Conservation (phyloP, 2,797 vertebrate genomes). For the Smutsia temminckii region DNA sequence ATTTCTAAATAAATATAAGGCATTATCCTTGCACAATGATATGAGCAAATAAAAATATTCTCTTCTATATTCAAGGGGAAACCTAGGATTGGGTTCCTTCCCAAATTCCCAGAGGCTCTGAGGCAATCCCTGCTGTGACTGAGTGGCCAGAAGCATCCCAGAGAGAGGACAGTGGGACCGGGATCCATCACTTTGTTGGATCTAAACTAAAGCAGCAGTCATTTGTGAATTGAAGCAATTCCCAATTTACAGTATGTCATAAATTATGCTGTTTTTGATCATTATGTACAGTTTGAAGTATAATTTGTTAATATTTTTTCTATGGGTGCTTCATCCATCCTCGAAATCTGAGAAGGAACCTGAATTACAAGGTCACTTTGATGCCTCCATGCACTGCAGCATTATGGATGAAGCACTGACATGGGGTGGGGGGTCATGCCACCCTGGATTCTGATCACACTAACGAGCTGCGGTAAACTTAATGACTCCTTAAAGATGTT, state of each 20-base stretch:
- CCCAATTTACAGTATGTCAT: background rate
- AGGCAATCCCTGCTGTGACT: background rate
- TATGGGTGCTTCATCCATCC: background rate
- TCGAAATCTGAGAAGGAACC: background rate
- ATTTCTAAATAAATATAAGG: background rate
- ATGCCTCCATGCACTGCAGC: background rate
- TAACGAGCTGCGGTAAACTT: background rate
- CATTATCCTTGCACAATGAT: background rate
- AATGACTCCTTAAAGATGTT: background rate
- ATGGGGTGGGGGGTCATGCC: too few relatives aligned
- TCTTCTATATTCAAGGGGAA: background rate
- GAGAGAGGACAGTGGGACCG: background rate
- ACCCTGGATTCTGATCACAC: background rate
- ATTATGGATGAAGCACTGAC: background rate
- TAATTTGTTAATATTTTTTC: background rate
- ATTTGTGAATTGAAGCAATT: background rate
- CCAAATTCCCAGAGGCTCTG: background rate
- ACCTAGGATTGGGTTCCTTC: background rate
- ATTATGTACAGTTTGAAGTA: background rate
- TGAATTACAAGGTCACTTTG: background rate
- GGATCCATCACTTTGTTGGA: background rate
- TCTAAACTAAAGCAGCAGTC: background rate
- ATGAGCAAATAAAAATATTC: constrained; percentile 6
- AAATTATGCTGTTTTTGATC: background rate
- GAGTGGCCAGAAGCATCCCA: background rate